Evolutionary conservation across 2,797 vertebrate species (phyloP).

Genomic region (Cuculus canorus): DNA sequence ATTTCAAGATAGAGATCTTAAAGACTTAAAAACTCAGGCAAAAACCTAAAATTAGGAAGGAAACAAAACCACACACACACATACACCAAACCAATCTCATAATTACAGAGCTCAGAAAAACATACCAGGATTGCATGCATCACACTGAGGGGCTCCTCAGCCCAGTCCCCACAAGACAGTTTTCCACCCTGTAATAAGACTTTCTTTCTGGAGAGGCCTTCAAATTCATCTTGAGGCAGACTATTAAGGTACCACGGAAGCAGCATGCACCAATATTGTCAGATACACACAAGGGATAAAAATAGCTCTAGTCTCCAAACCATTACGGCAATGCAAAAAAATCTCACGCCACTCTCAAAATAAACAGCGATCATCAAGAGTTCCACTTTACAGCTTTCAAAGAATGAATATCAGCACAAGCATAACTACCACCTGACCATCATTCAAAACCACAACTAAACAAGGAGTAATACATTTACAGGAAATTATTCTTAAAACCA

Average conservation of each 20-base stretch:
- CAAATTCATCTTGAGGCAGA: not conserved
- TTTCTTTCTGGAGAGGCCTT: not conserved
- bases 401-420: not conserved
- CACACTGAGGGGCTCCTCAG: not conserved
- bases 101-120: not conserved
- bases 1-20: not conserved
- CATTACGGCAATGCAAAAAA: not conserved
- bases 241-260: not conserved
- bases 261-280: not conserved
- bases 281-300: not conserved
- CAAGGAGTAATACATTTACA: not conserved
- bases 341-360: rapidly evolving
- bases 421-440: not conserved
- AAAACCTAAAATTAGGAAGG: not conserved
- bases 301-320: not conserved
- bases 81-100: not conserved
- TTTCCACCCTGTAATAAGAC: not conserved
- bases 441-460: not conserved
- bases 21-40: not conserved
- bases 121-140: not conserved
- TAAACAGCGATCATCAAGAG: not conserved
- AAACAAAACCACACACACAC: not conserved
- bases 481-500: not conserved
- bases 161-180: not conserved
- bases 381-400: not conserved